Base-by-base conservation (phyloP, 2,113 vertebrate species). In the Anarhynchus alexandrinus region DNA sequence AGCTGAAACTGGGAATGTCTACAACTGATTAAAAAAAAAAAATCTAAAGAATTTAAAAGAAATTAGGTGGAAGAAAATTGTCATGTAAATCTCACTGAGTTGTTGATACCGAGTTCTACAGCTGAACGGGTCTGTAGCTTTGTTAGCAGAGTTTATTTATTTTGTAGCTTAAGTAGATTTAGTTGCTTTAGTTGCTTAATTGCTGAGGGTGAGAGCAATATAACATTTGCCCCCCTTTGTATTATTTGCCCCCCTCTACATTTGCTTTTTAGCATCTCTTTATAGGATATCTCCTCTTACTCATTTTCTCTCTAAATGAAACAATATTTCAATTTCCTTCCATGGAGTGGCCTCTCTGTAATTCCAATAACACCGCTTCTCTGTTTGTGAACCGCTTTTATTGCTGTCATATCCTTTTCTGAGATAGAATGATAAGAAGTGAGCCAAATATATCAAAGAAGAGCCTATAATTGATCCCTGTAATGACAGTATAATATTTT, bases 311-410 rank as follows among this genome's bases (percentile, higher is more conserved):
- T 85, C 57, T 91, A 87, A 94, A 91, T 87, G 78, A 91, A 85
- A 91, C 77, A 92, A 67, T 87, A 93, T 91, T 92, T 93, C 95
- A 79, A 94, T 94, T 95, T 95, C 77, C 88, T 87, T 87, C 58
- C 45, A 85, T 3, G 61, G 11, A 89, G 49, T 52, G 89, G 17
- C 49, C 65, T 69, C 64, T 91, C 62, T 64, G 40, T 74, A 86
- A 71, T 83, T 76, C 47, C 72, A 82, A 79, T 87, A 93, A 82
- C 15, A 42, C 32, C 6, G 1, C 16, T 81, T 94, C 67, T 70
- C 64, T 77, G 29, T 81, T 51, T 64, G 83, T 82, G 58, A 89
- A 87, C 25, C 22, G 59, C n/a, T 97, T 90, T 90, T 83, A 80
- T 74, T 94, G 52, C 27, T 87, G 45, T 71, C 66, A 69, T 94